phyloP scores from a whole-genome alignment of 1,140 invertebrate genomes.

The Camponotus floridanus region DNA sequence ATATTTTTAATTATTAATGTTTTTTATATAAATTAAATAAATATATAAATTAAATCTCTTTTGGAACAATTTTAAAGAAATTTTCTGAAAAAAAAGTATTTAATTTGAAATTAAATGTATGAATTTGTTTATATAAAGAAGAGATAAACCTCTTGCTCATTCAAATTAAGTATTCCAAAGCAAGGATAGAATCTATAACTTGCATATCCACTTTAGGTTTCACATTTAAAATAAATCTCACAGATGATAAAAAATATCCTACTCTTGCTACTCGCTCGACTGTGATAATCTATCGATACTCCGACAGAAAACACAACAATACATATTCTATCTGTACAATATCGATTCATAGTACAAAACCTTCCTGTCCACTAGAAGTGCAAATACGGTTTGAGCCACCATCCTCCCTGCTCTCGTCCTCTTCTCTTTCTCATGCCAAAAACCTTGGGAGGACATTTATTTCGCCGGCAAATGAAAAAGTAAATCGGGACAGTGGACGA shows the following conservation, averaged over 20 bases:
- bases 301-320: background rate
- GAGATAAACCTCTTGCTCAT: background rate
- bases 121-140: too few relatives aligned
- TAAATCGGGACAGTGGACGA: slow-evolving; percentile 67
- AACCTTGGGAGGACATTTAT: slow-evolving; percentile 44
- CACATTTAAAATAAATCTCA: background rate
- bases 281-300: background rate
- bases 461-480: slow-evolving; percentile 59
- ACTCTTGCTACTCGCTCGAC: background rate
- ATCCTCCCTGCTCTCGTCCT: slow-evolving; percentile 2
- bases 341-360: background rate
- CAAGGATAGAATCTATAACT: background rate
- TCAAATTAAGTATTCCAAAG: background rate
- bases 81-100: too few relatives aligned
- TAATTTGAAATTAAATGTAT: too few relatives aligned
- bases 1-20: too few relatives aligned
- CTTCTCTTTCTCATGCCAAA: slow-evolving; percentile 40
- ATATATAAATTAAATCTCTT: too few relatives aligned
- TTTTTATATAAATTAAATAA: too few relatives aligned
- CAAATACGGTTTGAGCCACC: slow-evolving; percentile 18
- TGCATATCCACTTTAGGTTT: background rate
- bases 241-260: background rate
- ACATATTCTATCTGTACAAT: background rate
- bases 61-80: too few relatives aligned
- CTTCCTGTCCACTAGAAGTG: background rate